Base-by-base conservation (phyloP, 2,113 vertebrate species). In the Phylloscopus trochiloides region DNA sequence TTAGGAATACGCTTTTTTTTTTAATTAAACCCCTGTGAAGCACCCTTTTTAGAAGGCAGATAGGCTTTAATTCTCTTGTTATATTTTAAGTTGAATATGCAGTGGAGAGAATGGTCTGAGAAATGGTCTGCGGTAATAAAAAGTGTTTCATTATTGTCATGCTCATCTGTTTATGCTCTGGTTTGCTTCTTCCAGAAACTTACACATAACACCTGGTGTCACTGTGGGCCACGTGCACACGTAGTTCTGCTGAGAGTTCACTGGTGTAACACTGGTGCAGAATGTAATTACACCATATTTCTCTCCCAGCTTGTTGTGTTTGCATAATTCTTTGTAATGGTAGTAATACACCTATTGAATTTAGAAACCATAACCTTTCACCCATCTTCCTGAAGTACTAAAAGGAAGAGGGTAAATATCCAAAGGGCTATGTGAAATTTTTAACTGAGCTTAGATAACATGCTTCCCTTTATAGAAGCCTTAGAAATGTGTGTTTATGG, bases 151-250 rank as follows among this genome's bases (percentile, higher is more conserved):
- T 96, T 90, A 45, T 6, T 88, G 24, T 82, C 7, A 14, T 16
- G 21, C 19, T 92, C 40, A 51, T 66, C 29, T 66, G 17, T 50
- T 51, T 81, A 32, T 58, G 47, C 73, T 92, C 62, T 86, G 78
- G 19, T 88, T 83, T 93, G 55, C 61, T 83, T 96, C 59, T 92
- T 58, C 19, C 43, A 83, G 78, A 77, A 95, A 55, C 16, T 70
- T 65, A 22, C 10, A 65, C 4, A 0, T 32, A 34, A 29, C 38
- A 57, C 58, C 59, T 84, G 48, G 36, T 86, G 36, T 55, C 31
- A 62, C 58, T 0, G 0, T 38, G 58, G 28, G 38, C 80, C 66
- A 29, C 0, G 0, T 52, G 74, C 31, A 36, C 20, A 14, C 38
- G 13, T 3, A 40, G 36, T 10, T 91, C 22, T 81, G 50, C 68